Evolutionary conservation across 2,113 vertebrate genomes (phyloP), one percentile per base, ranked within the genome.

Genomic region (Rhinogobius similis): DNA sequence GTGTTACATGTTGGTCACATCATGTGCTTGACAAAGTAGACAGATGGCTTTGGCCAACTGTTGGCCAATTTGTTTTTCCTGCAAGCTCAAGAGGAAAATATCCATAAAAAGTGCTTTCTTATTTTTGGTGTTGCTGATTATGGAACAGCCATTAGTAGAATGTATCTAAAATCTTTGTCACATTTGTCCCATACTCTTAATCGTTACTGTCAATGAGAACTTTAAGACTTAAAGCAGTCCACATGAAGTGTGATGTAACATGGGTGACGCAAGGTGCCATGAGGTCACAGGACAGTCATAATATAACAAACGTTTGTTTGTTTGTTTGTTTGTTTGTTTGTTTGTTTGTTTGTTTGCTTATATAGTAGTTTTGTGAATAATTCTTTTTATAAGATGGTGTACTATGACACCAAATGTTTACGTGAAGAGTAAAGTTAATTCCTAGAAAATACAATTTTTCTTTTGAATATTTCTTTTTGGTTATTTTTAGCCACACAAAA

Each of bases 1-100:
- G 56, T 32, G 26, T 59, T 20, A 59, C 52, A 36, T 20, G 5
- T 20, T 3, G 26, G 55, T 29, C 26, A 16, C 18, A 20, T 59
- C 29, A 36, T 36, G 56, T n/a, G 56, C 14, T 59, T 59, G 56
- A n/a, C 27, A 20, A 59, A 32, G 32, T 4, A 59, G 26, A 16
- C 58, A 61, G 58, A 61, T 61, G 58, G 58, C 58, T 36, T 32
- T 36, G 58, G 38, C 58, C 58, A 38, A 38, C 58, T 61, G 58
- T 61, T 20, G 9, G 18, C 18, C 10, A 11, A 10, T 61, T 36
- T 21, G 58, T 21, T 36, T 36, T 11, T 18, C 27, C 9, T 36
- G 18, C 10, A 0, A n/a, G 58, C 18, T 10, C 4, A 10, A n/a
- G 8, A 59, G 16, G 56, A 61, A 16, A 10, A 21, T 36, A 11